These are phyloP conservation scores for Agrotis segetum DNA, from an alignment of 2,888 invertebrate genomes.

Conservation along the genomic window DNA sequence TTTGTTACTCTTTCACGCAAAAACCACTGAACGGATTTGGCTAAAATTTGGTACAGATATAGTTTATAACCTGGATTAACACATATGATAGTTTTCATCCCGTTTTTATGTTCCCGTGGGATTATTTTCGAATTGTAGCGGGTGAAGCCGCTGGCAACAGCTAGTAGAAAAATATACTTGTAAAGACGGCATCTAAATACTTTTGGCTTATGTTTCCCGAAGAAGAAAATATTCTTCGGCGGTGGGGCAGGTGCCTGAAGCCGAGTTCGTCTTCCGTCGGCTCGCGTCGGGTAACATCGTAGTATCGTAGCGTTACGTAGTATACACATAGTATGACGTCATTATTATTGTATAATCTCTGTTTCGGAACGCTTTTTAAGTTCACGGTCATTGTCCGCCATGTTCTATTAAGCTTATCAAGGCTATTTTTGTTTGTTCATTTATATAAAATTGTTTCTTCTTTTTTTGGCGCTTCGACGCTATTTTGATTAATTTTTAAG, in stretches of 20 bases:
- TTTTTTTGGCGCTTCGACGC: neutral
- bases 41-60: too few relatives aligned
- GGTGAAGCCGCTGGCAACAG: too few relatives aligned
- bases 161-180: too few relatives aligned
- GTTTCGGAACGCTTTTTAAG: constrained; percentile 29
- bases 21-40: too few relatives aligned
- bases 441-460: neutral
- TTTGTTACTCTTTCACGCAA: too few relatives aligned
- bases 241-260: neutral
- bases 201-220: neutral
- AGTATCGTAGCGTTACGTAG: constrained; percentile 3
- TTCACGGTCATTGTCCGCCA: constrained; percentile 33
- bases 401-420: constrained; percentile 26
- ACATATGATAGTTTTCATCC: too few relatives aligned
- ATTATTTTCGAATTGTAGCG: too few relatives aligned
- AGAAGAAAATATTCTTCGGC: neutral
- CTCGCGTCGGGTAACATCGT: constrained; percentile 4
- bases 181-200: neutral
- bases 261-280: neutral
- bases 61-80: too few relatives aligned
- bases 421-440: constrained; percentile 21
- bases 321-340: constrained; percentile 14
- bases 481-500: neutral
- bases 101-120: too few relatives aligned
- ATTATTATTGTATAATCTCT: constrained; percentile 33